Evolutionary conservation across 2,113 vertebrate species (phyloP).

Genomic region (Cygnus atratus): DNA sequence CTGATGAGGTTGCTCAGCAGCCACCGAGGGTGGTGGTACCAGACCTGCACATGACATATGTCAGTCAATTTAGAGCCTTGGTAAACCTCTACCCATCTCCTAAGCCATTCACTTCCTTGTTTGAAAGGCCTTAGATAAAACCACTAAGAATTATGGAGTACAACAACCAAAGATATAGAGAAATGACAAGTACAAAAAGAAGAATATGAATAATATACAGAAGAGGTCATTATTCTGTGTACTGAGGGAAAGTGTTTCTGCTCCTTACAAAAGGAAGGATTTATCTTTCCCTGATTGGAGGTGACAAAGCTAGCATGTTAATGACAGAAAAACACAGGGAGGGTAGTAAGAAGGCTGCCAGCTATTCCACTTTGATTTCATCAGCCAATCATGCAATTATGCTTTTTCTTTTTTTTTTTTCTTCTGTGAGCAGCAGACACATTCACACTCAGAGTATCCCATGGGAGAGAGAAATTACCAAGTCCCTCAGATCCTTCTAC

Average conservation of each 20-base stretch:
- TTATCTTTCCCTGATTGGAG: constrained; percentile 7
- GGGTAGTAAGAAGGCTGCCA: constrained; percentile 8
- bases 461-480: constrained; percentile 8
- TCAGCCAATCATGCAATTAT: background rate
- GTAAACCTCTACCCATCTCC: background rate
- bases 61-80: background rate
- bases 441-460: background rate
- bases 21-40: rapidly evolving
- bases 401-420: background rate
- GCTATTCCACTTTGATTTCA: constrained; percentile 6
- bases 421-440: background rate
- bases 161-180: background rate
- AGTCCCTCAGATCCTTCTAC: background rate
- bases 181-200: constrained; percentile 55
- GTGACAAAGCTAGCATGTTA: constrained; percentile 24
- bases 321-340: background rate
- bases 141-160: constrained; percentile 3
- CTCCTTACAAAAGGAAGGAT: constrained; percentile 60
- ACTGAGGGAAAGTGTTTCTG: constrained; percentile 48
- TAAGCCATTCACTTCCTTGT: background rate
- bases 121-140: constrained; percentile 42
- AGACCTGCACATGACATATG: background rate
- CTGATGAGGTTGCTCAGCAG: background rate
- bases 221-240: constrained; percentile 37
- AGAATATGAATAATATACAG: constrained; percentile 53